A percentile compares a stretch with the other conserved stretches of the same genome.
Evolutionary conservation across 2,888 invertebrate species (phyloP).

Genomic region (Itoplectis maculator): DNA sequence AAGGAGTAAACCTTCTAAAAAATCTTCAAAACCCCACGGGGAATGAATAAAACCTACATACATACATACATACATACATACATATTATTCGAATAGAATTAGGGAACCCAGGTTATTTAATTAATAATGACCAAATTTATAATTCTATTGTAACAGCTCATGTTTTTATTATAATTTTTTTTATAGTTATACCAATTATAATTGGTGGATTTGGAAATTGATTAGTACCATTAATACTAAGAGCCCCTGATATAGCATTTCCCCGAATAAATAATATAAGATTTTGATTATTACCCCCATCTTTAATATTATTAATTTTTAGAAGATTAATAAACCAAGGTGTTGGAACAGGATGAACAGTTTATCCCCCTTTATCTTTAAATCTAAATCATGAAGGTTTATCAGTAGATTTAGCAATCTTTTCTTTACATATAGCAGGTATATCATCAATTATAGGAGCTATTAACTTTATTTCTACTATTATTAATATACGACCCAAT

Average conservation of each 20-base stretch:
- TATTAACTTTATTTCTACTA: conserved; percentile 93
- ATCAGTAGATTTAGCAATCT: conserved; percentile 91
- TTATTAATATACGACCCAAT: no score
- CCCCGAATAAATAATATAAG: conserved; percentile 94
- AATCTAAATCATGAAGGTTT: conserved; percentile 88
- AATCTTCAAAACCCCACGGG: no score
- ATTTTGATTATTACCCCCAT: conserved; percentile 91
- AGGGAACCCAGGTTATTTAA: conserved; percentile 88
- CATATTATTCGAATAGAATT: conserved; percentile 91
- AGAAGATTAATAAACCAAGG: conserved; percentile 89
- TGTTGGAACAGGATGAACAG: conserved; percentile 92
- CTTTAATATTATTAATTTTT: conserved; percentile 87
- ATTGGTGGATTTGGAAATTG: conserved; percentile 95
- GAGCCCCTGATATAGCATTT: conserved; percentile 92
- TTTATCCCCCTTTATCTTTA: conserved; percentile 89
- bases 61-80: no score
- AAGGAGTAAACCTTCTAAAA: no score
- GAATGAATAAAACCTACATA: no score
- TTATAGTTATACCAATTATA: conserved; percentile 90
- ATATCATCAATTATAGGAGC: conserved; percentile 91
- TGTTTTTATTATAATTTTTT: conserved; percentile 94
- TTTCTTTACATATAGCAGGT: conserved; percentile 91
- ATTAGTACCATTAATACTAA: conserved; percentile 91
- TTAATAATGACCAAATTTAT: conserved; percentile 92
- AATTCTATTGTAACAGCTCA: conserved; percentile 92